phyloP scores from a whole-genome alignment of 2,113 vertebrate genomes.

The Xenopus laevis region DNA sequence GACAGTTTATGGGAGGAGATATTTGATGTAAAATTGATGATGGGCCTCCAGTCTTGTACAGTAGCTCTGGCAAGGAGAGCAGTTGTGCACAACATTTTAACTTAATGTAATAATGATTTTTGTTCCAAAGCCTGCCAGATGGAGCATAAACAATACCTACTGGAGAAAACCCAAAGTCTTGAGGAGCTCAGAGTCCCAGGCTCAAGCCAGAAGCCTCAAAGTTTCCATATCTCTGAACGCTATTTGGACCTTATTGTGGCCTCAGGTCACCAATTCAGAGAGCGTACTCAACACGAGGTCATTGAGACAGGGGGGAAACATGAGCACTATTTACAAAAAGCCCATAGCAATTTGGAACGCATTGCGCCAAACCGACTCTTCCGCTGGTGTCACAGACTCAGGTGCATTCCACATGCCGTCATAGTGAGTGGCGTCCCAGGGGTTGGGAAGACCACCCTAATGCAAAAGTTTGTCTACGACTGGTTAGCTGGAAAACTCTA shows the following conservation, averaged over 20 bases:
- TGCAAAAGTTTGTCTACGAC: conserved; percentile 48
- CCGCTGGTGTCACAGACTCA: not conserved
- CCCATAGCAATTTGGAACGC: not conserved
- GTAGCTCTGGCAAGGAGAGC: not conserved
- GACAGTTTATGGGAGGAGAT: too few relatives aligned
- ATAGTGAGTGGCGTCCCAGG: conserved; percentile 59
- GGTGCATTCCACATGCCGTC: conserved; percentile 28
- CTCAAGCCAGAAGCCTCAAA: not conserved
- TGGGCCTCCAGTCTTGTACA: not conserved
- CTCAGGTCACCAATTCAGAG: conserved; percentile 1
- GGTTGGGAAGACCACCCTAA: conserved; percentile 64
- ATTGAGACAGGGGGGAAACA: not conserved
- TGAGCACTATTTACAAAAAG: not conserved
- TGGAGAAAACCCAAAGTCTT: not conserved
- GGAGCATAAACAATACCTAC: conserved; percentile 9
- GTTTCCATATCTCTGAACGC: not conserved
- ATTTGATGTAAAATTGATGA: too few relatives aligned
- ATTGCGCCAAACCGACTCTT: too few relatives aligned
- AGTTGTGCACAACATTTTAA: too few relatives aligned
- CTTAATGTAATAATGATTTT: too few relatives aligned
- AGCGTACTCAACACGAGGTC: conserved; percentile 8
- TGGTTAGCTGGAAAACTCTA: conserved; percentile 25
- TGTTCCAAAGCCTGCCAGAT: conserved; percentile 1
- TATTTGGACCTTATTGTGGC: not conserved
- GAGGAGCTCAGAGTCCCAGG: conserved; percentile 3